Percentiles rank a stretch among this genome's conserved stretches.
Conservation (phyloP, 2,113 vertebrate genomes). For the Corynorhinus townsendii region DNA sequence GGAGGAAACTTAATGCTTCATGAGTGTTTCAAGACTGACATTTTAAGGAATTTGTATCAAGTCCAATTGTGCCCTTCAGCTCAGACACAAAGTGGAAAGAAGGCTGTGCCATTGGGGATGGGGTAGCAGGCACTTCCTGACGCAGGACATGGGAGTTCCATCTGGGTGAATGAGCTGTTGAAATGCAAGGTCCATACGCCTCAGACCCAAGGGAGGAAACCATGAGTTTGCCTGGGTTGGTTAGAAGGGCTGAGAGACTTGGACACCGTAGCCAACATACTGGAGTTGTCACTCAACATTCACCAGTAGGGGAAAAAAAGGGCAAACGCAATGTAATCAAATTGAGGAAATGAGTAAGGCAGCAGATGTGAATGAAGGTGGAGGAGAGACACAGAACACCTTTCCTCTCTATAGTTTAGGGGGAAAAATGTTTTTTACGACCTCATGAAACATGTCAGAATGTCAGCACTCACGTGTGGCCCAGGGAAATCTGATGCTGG, state of each 20-base stretch:
- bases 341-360: not conserved
- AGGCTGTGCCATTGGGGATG: not conserved
- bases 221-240: accelerated
- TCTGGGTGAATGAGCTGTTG: not conserved
- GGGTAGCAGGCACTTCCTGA: not conserved
- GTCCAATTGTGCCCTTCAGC: not conserved
- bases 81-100: not conserved
- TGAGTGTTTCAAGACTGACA: not conserved
- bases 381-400: not conserved
- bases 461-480: not conserved
- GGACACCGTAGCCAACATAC: accelerated
- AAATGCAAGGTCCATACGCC: not conserved
- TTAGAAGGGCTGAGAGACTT: not conserved
- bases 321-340: not conserved
- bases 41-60: not conserved
- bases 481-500: not conserved
- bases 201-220: not conserved
- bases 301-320: too few relatives aligned
- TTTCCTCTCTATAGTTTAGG: not conserved
- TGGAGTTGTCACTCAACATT: not conserved
- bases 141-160: accelerated
- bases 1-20: not conserved
- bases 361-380: not conserved
- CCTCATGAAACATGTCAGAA: not conserved
- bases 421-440: not conserved